Evolutionary conservation across 2,888 invertebrate species (phyloP).

Genomic region (Diogma glabrata): DNA sequence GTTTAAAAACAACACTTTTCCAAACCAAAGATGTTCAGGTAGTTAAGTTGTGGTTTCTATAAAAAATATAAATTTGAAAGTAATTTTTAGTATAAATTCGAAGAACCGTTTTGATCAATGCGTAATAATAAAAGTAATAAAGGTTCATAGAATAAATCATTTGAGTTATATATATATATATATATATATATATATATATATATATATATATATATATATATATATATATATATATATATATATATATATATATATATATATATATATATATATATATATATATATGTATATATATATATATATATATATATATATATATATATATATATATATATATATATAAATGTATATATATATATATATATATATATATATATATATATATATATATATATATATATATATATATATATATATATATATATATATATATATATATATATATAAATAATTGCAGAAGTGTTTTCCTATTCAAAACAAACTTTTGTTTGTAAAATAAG

Average conservation of each 20-base stretch:
- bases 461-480: too few species aligned
- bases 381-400: conserved; percentile 1
- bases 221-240: neutral
- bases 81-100: too few species aligned
- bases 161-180: neutral
- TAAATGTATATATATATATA: conserved; percentile 1
- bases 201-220: neutral
- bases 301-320: conserved; percentile 1
- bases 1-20: too few species aligned
- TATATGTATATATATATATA: neutral
- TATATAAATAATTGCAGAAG: conserved; percentile 6
- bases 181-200: neutral
- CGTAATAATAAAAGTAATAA: too few species aligned
- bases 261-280: neutral
- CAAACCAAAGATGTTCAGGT: too few species aligned
- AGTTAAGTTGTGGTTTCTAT: too few species aligned
- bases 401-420: conserved; percentile 3
- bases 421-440: conserved; percentile 3
- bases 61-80: too few species aligned
- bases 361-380: conserved; percentile 3
- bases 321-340: conserved; percentile 3
- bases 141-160: too few species aligned
- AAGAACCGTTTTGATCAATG: too few species aligned
- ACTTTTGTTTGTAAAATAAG: too few species aligned
- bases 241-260: neutral